Conservation (phyloP, 2,888 invertebrate genomes). For the Nephrotoma flavescens region DNA sequence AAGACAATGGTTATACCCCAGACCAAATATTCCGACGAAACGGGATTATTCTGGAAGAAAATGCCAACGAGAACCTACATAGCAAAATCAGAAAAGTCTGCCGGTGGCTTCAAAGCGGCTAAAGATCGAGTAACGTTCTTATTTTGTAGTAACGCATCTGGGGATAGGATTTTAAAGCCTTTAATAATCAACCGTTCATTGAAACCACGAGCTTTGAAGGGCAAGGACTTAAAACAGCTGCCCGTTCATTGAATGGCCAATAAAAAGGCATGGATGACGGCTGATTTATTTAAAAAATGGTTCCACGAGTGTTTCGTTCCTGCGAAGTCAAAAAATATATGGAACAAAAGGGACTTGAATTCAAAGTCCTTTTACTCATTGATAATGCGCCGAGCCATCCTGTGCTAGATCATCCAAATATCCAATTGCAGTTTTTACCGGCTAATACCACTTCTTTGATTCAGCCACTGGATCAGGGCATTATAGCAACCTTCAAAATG, state of each 20-base stretch:
- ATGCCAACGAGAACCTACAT: no score
- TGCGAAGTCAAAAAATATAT: constrained; percentile 8
- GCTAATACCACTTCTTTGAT: no score
- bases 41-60: no score
- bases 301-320: no score
- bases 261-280: constrained; percentile 13
- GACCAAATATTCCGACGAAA: no score
- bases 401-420: no score
- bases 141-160: constrained; percentile 16
- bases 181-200: constrained; percentile 16
- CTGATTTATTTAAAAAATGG: no score
- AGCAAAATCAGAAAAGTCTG: no score
- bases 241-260: constrained; percentile 13
- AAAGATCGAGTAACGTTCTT: constrained; percentile 18
- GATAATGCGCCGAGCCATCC: constrained; percentile 14
- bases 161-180: constrained; percentile 13
- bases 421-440: no score
- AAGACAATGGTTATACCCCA: constrained; percentile 7
- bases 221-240: constrained; percentile 13
- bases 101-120: constrained; percentile 11
- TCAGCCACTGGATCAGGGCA: no score
- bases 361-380: constrained; percentile 15
- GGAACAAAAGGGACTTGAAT: constrained; percentile 13
- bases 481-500: no score
- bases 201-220: constrained; percentile 15